Conservation (phyloP, 2,888 invertebrate species). For the Lepidocyrtoides sp. region DNA sequence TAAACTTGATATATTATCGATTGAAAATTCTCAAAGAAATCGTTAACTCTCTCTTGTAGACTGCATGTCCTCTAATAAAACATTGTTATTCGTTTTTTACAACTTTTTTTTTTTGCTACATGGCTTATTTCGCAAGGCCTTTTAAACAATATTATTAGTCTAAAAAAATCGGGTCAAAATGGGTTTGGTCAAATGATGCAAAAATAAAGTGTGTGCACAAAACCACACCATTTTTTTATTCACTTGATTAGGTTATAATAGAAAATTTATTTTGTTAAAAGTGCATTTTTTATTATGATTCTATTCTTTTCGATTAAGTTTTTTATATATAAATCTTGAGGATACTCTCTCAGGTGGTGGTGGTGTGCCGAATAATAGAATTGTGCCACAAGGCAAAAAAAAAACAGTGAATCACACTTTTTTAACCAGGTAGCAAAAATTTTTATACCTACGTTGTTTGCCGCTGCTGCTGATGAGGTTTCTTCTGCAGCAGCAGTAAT, state of each 20-base stretch:
- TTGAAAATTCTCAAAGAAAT: constrained; percentile 31
- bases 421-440: constrained; percentile 29
- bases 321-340: constrained; percentile 13
- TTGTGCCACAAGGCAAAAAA: constrained; percentile 35
- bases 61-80: constrained; percentile 52
- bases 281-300: constrained; percentile 39
- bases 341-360: not conserved
- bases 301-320: constrained; percentile 58
- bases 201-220: not conserved
- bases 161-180: constrained; percentile 72
- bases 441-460: too few relatives aligned
- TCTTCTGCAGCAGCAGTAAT: not conserved
- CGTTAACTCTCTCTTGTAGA: constrained; percentile 34
- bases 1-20: constrained; percentile 37
- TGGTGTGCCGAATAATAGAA: not conserved
- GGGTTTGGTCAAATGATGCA: constrained; percentile 72
- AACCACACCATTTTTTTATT: not conserved
- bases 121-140: constrained; percentile 22
- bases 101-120: not conserved
- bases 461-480: not conserved
- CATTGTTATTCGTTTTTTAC: constrained; percentile 9
- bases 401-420: not conserved
- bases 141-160: not conserved
- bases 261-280: constrained; percentile 76
- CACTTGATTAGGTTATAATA: constrained; percentile 65